Base-by-base conservation (phyloP, 1,140 invertebrate genomes). In the Dendrolimus kikuchii region DNA sequence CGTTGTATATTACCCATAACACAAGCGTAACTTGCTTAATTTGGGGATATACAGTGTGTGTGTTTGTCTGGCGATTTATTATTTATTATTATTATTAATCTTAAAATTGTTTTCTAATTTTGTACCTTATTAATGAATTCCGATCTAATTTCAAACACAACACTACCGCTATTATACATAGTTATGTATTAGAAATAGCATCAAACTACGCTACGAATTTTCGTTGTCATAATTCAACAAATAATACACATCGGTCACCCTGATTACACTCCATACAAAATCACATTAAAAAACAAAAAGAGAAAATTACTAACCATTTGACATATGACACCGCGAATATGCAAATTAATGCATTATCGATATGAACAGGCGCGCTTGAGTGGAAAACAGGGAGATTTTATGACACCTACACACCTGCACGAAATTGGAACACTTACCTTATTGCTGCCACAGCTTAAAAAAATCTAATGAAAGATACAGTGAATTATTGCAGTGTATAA, bases 321-420 rank as follows among this genome's bases (percentile, higher is more conserved):
- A 86, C 82, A 86, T 86, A 73, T 86, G 82, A 86, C 82, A 86
- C 82, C 72, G 81, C 81, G 82, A 84, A 84, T 84, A 84, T 86
- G 83, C 77, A 86, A 86, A 86, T 86, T 86, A 86, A 83, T 77
- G 82, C 77, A 83, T 86, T 84, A 84, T 71, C 79, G 66, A 84
- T 85, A 80, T 56, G 71, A 74, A 62, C 72, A 74, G 71, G 78
- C 74, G 74, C 78, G 77, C 72, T 80, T 72, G 78, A 72, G 72
- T 59, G 76, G 64, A 69, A 75, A 72, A 72, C 66, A 67, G 77
- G 73, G 70, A 70, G 64, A 63, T 71, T 77, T 79, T 80, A 73
- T 74, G 66, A 77, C 75, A 72, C 68, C 66, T 63, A 54, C 53
- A 45, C 49, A 42, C 47, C 40, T 55, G 64, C 62, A 76, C 51